Conservation (phyloP, 2,797 vertebrate species). For the Lepus townsendii region DNA sequence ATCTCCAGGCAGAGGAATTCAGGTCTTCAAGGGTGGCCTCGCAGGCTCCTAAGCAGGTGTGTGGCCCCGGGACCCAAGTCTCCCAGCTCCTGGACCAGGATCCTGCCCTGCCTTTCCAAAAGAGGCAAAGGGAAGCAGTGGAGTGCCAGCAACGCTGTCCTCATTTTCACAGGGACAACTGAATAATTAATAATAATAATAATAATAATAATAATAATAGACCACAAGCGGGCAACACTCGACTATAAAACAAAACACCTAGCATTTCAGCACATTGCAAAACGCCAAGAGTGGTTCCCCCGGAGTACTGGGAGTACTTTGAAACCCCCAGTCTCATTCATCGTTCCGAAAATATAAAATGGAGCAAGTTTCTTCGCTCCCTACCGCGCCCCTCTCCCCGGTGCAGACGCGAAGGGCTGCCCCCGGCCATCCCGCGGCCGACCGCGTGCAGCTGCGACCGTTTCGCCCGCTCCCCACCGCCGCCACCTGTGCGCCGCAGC, state of each 20-base stretch:
- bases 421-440: slow-evolving; percentile 57
- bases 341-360: slow-evolving; percentile 42
- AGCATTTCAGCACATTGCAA: neutral
- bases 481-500: slow-evolving; percentile 78
- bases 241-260: neutral
- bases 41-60: neutral
- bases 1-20: neutral
- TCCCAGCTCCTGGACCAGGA: neutral
- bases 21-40: too few species aligned
- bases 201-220: neutral
- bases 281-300: neutral
- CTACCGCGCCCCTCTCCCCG: neutral
- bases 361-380: slow-evolving; percentile 37
- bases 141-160: neutral
- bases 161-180: slow-evolving; percentile 15
- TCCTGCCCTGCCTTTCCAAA: neutral
- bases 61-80: neutral
- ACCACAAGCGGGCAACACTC: neutral
- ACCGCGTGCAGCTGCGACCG: slow-evolving; percentile 42
- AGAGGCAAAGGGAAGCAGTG: neutral
- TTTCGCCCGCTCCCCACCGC: slow-evolving; percentile 55
- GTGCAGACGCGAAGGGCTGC: slow-evolving; percentile 11
- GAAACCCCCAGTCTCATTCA: slow-evolving; percentile 17
- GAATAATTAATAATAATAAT: neutral
- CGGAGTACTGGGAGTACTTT: neutral